Conservation (phyloP, 2,797 vertebrate species). For the Mormyrops boulengeri region DNA sequence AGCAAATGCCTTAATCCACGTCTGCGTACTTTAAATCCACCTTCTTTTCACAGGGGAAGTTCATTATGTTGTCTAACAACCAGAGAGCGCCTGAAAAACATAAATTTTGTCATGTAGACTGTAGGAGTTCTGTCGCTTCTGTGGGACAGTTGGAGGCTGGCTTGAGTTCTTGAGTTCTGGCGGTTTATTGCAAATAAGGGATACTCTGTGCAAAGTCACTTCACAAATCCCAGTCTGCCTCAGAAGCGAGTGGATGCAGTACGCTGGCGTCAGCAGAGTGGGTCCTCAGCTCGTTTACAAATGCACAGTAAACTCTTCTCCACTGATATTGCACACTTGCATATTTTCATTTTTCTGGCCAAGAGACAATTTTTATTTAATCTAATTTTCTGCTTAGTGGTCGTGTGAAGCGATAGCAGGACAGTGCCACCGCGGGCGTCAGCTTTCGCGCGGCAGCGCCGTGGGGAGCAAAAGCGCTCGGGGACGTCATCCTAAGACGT, state of each 20-base stretch:
- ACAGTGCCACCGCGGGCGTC: neutral
- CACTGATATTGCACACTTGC: neutral
- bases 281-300: neutral
- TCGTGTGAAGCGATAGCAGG: neutral
- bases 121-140: conserved; percentile 42
- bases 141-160: conserved; percentile 13
- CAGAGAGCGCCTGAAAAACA: conserved; percentile 49
- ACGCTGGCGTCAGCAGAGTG: neutral
- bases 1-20: conserved; percentile 35
- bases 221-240: neutral
- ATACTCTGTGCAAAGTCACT: neutral
- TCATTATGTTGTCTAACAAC: conserved; percentile 37
- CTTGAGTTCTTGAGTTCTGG: neutral
- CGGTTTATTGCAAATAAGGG: neutral
- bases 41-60: conserved; percentile 35
- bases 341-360: neutral
- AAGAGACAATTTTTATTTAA: neutral
- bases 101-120: conserved; percentile 47
- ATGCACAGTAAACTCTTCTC: neutral
- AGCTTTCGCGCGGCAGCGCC: neutral
- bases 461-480: neutral
- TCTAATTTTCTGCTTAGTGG: neutral
- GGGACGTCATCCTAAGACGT: neutral
- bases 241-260: neutral
- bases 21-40: conserved; percentile 48